Percentiles rank a stretch among this genome's conserved stretches.
Evolutionary conservation across 1,140 invertebrate genomes (phyloP).

Genomic region (Samia ricini): DNA sequence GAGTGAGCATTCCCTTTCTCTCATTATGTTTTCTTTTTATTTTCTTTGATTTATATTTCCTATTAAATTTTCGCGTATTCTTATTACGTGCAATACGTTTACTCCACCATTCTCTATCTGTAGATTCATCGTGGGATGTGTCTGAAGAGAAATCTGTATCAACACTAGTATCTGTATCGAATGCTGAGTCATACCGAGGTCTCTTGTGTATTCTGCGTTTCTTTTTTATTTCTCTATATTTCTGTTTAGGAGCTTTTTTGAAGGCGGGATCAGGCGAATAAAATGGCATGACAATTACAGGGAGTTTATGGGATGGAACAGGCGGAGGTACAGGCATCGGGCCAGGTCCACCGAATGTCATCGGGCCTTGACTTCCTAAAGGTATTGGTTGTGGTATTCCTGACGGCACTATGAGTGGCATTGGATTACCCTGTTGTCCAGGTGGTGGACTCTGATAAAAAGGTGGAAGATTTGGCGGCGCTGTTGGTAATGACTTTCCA

Average conservation of each 20-base stretch:
- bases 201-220: constrained; percentile 20
- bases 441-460: constrained; percentile 30
- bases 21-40: constrained; percentile 21
- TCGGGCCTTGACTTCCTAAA: constrained; percentile 18
- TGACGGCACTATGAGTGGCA: constrained; percentile 22
- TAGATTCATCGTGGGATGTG: constrained; percentile 28
- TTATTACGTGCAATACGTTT: constrained; percentile 6
- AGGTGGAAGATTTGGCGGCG: constrained; percentile 18
- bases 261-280: constrained; percentile 53
- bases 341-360: constrained; percentile 17
- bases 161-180: constrained; percentile 34
- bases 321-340: constrained; percentile 35
- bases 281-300: constrained; percentile 70
- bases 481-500: constrained; percentile 12
- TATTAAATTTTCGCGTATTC: constrained; percentile 23
- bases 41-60: constrained; percentile 20
- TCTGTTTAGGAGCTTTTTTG: constrained; percentile 27
- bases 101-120: constrained; percentile 19
- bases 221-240: constrained; percentile 8
- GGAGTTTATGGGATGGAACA: constrained; percentile 51
- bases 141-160: constrained; percentile 20
- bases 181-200: constrained; percentile 28
- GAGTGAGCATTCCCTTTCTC: constrained; percentile 44
- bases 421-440: constrained; percentile 22
- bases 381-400: constrained; percentile 23